Conservation (phyloP, 2,113 vertebrate genomes). For the Argyrosomus japonicus region DNA sequence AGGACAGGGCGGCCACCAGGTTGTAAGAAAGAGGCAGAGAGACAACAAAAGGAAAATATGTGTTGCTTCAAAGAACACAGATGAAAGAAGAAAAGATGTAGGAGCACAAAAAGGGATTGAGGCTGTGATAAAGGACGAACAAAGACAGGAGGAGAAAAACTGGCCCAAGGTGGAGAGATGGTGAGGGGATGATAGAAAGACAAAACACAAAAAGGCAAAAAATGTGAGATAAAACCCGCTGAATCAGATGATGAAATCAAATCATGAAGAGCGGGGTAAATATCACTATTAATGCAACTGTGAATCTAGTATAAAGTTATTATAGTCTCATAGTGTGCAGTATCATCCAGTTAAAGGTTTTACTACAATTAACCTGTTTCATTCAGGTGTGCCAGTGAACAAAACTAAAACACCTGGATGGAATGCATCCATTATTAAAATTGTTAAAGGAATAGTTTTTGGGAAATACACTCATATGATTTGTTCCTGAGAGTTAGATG, state of each 20-base stretch:
- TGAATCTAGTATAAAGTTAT: neutral
- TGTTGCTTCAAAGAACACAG: slow-evolving; percentile 48
- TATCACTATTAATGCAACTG: neutral
- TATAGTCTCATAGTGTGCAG: neutral
- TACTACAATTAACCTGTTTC: neutral
- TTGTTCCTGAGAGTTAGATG: neutral
- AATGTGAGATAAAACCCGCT: neutral
- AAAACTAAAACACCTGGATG: neutral
- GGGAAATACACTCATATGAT: neutral
- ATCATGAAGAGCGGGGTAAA: neutral
- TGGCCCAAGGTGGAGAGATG: neutral
- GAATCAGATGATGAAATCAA: slow-evolving; percentile 1
- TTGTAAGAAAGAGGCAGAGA: neutral
- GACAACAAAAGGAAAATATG: slow-evolving; percentile 28
- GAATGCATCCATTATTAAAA: neutral
- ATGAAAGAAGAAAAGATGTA: slow-evolving; percentile 37
- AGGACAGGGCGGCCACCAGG: slow-evolving; percentile 30
- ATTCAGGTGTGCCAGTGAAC: neutral
- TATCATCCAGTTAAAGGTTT: neutral
- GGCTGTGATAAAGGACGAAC: slow-evolving; percentile 25
- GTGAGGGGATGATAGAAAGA: neutral
- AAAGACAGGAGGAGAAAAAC: slow-evolving; percentile 19
- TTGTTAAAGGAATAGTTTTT: neutral
- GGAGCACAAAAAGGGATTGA: slow-evolving; percentile 8
- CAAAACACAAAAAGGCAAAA: slow-evolving; percentile 16